Evolutionary conservation across 2,888 invertebrate genomes (phyloP), one percentile per base, ranked within the genome.

Genomic region (Diplolepis rosae): DNA sequence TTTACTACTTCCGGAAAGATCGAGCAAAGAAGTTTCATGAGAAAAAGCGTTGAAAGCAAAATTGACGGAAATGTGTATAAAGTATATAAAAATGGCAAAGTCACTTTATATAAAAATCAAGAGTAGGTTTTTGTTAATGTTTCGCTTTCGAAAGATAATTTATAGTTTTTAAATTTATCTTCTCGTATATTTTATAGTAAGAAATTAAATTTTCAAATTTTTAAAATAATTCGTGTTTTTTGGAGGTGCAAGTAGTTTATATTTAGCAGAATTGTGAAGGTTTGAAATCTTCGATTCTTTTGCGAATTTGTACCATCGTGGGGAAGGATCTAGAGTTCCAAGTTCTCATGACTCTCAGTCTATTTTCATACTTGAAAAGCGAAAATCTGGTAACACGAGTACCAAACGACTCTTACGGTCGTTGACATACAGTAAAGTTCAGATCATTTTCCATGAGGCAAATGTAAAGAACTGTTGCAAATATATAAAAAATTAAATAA

Each of bases 201-300:
- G n/a, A n/a, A n/a, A n/a, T n/a, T n/a, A n/a, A n/a, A n/a, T n/a
- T n/a, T n/a, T n/a, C n/a, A n/a, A n/a, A n/a, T n/a, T n/a, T n/a
- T 9, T 13, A 39, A 39, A 39, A 39, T 39, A 39, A 39, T 39
- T 39, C 11, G 13, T 13, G 4, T 39, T 39, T 13, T 39, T 39
- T 32, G 32, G 32, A n/a, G n/a, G n/a, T n/a, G n/a, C n/a, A n/a
- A n/a, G n/a, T n/a, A n/a, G n/a, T n/a, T n/a, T 22, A 22, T 48
- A 3, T 48, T 48, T 48, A 22, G 27, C n/a, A 15, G 18, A 56
- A 27, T 56, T 42, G 35, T 52, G 70, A 65, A n/a, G n/a, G n/a
- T n/a, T n/a, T n/a, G 54, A 32, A 61, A 52, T 66, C 39, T 42
- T 42, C 51, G 56, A 56, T 28, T 70, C 68, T 66, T 67, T 66